A percentile compares a stretch with the other conserved stretches of the same genome.
Evolutionary conservation across 2,797 vertebrate species (phyloP).

Genomic region (Yasuhikotakia modesta): DNA sequence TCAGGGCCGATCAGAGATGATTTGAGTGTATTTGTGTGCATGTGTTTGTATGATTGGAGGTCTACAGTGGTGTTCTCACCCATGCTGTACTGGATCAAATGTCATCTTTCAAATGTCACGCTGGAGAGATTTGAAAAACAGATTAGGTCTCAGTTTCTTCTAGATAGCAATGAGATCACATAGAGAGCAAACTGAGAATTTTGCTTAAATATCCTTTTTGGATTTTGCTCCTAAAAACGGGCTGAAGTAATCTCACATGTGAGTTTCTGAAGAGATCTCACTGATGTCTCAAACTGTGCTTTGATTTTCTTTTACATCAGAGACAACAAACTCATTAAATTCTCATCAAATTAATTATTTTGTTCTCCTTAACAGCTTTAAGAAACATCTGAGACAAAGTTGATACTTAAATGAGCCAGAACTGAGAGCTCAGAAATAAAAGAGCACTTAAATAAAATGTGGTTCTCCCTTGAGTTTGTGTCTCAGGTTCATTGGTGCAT

Average conservation of each 20-base stretch:
- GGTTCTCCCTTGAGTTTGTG: background rate
- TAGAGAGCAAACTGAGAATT: too few species aligned
- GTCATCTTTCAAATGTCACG: background rate
- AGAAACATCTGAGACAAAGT: background rate
- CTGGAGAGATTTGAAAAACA: background rate
- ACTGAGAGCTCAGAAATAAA: background rate
- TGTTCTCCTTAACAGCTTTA: background rate
- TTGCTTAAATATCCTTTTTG: too few species aligned
- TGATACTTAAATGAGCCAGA: background rate
- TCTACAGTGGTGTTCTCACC: slow-evolving; percentile 13
- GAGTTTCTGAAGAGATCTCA: too few species aligned
- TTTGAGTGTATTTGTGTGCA: background rate
- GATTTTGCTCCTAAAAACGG: too few species aligned
- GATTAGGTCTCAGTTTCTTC: background rate
- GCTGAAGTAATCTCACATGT: too few species aligned
- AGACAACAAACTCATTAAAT: too few species aligned
- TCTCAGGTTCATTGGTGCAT: background rate
- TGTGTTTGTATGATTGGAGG: slow-evolving; percentile 7
- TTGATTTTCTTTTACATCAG: too few species aligned
- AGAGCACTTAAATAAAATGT: background rate
- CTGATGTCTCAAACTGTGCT: too few species aligned
- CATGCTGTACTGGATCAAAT: slow-evolving; percentile 28
- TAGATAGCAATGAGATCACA: background rate
- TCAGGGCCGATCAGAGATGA: slow-evolving; percentile 20
- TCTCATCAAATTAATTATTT: too few species aligned